Conservation (phyloP, 2,888 invertebrate species). For the Hydroisotoma schaefferi region DNA sequence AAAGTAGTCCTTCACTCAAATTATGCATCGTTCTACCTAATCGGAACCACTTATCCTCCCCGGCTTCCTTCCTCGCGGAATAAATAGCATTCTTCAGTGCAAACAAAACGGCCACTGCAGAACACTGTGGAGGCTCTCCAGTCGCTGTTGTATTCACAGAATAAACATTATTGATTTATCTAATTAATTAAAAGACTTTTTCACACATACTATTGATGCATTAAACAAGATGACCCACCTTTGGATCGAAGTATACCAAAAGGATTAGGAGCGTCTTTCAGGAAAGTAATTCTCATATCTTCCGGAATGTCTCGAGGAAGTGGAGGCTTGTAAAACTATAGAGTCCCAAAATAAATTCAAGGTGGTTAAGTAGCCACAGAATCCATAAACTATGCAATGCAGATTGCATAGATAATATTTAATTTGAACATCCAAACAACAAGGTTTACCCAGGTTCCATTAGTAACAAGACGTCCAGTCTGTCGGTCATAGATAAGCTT, state of each 20-base stretch:
- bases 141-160: no score
- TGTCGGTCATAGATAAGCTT: slow-evolving; percentile 51
- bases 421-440: slow-evolving; percentile 1
- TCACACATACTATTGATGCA: neutral
- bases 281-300: slow-evolving; percentile 48
- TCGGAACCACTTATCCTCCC: slow-evolving; percentile 60
- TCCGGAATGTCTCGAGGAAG: slow-evolving; percentile 49
- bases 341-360: neutral
- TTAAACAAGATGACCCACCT: slow-evolving; percentile 20
- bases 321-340: slow-evolving; percentile 50
- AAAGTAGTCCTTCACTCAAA: neutral
- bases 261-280: slow-evolving; percentile 45
- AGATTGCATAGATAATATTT: neutral
- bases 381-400: neutral
- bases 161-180: no score
- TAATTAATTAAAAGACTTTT: slow-evolving; percentile 10
- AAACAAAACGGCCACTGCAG: slow-evolving; percentile 57
- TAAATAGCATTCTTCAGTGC: slow-evolving; percentile 68
- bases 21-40: slow-evolving; percentile 56
- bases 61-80: slow-evolving; percentile 65
- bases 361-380: slow-evolving; percentile 12
- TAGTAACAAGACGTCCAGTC: slow-evolving; percentile 52
- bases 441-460: slow-evolving; percentile 51
- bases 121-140: slow-evolving; percentile 59
- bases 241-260: slow-evolving; percentile 49